Evolutionary conservation across 2,797 vertebrate species (phyloP).

Genomic region (Microhierax caerulescens): DNA sequence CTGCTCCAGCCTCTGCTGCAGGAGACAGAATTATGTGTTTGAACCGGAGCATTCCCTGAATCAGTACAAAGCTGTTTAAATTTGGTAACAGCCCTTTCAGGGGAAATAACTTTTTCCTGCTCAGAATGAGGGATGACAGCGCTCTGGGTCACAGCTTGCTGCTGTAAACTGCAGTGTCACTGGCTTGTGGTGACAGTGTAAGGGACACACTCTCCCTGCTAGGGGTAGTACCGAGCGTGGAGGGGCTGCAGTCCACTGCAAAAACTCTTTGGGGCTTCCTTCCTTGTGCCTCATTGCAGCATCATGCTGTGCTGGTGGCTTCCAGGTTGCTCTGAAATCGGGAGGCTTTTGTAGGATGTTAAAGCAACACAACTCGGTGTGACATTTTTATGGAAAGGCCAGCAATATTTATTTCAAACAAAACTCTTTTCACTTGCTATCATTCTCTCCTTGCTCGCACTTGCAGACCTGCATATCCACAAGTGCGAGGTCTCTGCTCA

Average conservation of each 20-base stretch:
- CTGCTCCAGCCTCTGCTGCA: background rate
- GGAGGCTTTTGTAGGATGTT: background rate
- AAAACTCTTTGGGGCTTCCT: rapidly evolving
- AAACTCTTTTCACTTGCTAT: rapidly evolving
- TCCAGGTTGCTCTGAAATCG: background rate
- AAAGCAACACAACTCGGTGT: rapidly evolving
- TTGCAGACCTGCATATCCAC: rapidly evolving
- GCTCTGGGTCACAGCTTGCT: background rate
- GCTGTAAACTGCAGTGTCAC: background rate
- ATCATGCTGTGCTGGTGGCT: rapidly evolving
- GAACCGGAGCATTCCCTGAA: background rate
- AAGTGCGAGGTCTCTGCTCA: background rate
- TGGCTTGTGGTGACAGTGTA: background rate
- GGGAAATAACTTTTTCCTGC: background rate
- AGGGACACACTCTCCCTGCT: background rate
- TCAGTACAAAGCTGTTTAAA: background rate
- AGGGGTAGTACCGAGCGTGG: rapidly evolving
- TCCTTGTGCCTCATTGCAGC: background rate
- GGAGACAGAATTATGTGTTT: rapidly evolving
- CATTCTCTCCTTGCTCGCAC: rapidly evolving
- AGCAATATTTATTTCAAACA: background rate
- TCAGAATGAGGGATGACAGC: background rate
- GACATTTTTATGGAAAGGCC: rapidly evolving
- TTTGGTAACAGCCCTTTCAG: background rate
- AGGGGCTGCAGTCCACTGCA: background rate